Evolutionary conservation across 2,888 invertebrate genomes (phyloP).

Genomic region (Caenorhabditis auriculariae): DNA sequence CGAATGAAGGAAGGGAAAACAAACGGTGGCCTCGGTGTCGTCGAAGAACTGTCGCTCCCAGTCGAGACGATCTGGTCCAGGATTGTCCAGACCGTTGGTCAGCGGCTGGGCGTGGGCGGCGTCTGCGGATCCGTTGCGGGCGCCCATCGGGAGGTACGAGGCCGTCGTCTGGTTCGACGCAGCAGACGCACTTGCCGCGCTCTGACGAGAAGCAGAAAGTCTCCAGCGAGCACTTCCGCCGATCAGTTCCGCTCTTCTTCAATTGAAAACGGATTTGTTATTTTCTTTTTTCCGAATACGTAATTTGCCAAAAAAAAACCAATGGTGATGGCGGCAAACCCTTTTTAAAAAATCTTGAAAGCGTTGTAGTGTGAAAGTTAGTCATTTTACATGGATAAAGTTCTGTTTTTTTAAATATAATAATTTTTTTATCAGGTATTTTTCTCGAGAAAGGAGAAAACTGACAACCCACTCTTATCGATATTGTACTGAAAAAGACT

Average conservation of each 20-base stretch:
- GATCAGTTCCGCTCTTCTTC: constrained; percentile 33
- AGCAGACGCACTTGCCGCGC: constrained; percentile 14
- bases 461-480: too few relatives aligned
- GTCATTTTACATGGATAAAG: too few relatives aligned
- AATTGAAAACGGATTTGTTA: neutral
- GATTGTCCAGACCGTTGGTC: constrained; percentile 34
- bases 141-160: constrained; percentile 28
- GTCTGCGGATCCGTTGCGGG: constrained; percentile 6
- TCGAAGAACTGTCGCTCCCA: constrained; percentile 60
- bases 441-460: too few relatives aligned
- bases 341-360: too few relatives aligned
- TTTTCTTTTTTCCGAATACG: too few relatives aligned
- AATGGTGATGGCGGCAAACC: too few relatives aligned
- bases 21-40: constrained; percentile 44
- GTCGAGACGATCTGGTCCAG: constrained; percentile 45
- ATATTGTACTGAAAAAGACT: too few relatives aligned
- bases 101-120: constrained; percentile 20
- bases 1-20: constrained; percentile 2
- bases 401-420: too few relatives aligned
- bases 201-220: constrained; percentile 34
- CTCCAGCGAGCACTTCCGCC: constrained; percentile 42
- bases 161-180: constrained; percentile 8
- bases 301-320: too few relatives aligned
- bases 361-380: too few relatives aligned
- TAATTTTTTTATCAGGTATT: too few relatives aligned